These are phyloP conservation scores for Chamaedrilus cognettii DNA, from an alignment of 2,888 invertebrate genomes.

Conservation along the genomic window DNA sequence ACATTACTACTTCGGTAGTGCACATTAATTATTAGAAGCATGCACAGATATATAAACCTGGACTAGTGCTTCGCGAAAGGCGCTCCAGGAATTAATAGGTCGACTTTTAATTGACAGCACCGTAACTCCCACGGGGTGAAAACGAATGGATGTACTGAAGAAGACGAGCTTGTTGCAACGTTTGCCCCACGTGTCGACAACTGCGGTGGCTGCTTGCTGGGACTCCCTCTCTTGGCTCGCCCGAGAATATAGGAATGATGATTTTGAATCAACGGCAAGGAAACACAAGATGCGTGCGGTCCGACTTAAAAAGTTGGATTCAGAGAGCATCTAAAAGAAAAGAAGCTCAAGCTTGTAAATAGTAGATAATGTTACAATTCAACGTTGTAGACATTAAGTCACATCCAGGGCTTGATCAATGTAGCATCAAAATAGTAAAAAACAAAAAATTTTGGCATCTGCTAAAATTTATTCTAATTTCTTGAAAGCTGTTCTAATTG, in stretches of 20 bases:
- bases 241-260: not conserved
- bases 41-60: not conserved
- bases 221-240: not conserved
- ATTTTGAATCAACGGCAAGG: not conserved
- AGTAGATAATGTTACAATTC: no score
- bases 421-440: not conserved
- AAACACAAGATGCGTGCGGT: not conserved
- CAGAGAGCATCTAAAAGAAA: not conserved
- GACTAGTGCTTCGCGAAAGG: slow-evolving; percentile 11
- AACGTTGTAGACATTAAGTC: not conserved
- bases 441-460: no score
- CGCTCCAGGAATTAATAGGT: slow-evolving; percentile 4
- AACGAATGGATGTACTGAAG: slow-evolving; percentile 10
- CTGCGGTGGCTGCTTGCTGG: slow-evolving; percentile 14
- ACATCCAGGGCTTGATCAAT: not conserved
- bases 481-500: no score
- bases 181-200: slow-evolving; percentile 25
- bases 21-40: no score
- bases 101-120: slow-evolving; percentile 5
- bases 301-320: not conserved
- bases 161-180: slow-evolving; percentile 22
- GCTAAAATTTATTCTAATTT: no score
- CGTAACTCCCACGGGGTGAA: not conserved
- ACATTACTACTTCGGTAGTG: no score
- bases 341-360: no score